Evolutionary conservation across 2,797 vertebrate species (phyloP).

Genomic region (Takifugu rubripes): DNA sequence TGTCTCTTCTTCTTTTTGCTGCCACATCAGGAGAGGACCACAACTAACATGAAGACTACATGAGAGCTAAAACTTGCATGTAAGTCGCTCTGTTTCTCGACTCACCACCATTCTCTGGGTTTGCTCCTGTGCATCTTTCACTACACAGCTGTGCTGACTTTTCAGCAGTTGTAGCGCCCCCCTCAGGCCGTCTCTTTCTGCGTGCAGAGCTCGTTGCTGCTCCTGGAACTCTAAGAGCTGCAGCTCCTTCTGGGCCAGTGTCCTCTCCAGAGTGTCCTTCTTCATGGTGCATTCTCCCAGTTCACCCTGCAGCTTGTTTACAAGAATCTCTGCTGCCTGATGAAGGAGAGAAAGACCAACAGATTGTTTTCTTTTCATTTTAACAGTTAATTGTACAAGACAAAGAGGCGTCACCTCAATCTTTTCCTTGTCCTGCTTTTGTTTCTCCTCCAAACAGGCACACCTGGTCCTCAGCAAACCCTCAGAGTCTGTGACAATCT

Average conservation of each 20-base stretch:
- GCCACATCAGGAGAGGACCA: conserved; percentile 2
- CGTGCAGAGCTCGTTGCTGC: conserved; percentile 35
- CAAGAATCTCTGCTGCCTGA: conserved; percentile 28
- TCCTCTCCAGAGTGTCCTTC: conserved; percentile 59
- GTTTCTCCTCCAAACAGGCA: conserved; percentile 61
- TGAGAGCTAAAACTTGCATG: not conserved
- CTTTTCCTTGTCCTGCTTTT: conserved; percentile 49
- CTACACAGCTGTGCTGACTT: conserved; percentile 34
- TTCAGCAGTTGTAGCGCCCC: conserved; percentile 51
- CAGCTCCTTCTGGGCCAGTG: conserved; percentile 72
- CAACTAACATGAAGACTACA: not conserved
- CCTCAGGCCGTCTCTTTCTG: conserved; percentile 55
- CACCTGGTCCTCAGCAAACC: conserved; percentile 58
- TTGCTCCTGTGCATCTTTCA: conserved; percentile 51
- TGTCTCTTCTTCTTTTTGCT: conserved; percentile 71
- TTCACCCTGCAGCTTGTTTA: conserved; percentile 41
- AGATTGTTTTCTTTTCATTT: not conserved
- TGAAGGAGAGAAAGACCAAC: not conserved
- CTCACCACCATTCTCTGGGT: conserved; percentile 43
- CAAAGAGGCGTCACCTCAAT: conserved; percentile 50
- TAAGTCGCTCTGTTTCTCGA: not conserved
- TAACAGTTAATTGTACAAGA: not conserved
- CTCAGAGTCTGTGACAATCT: conserved; percentile 57
- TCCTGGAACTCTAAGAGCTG: conserved; percentile 60
- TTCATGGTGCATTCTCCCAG: conserved; percentile 39